phyloP scores from a whole-genome alignment of 1,140 invertebrate genomes.

The Drosophila arizonae region DNA sequence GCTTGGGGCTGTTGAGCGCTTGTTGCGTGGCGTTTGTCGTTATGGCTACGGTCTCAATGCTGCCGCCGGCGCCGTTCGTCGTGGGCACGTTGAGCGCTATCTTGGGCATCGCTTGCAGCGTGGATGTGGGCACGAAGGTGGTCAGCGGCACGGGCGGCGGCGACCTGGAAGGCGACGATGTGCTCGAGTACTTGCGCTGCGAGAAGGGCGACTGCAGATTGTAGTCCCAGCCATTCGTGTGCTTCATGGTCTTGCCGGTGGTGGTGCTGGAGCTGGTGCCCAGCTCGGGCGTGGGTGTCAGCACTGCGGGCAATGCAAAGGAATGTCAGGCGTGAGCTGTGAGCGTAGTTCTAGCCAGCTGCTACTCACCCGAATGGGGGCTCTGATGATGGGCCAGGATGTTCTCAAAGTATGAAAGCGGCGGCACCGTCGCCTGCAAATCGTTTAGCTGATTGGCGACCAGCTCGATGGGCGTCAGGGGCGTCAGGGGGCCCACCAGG shows the following conservation, averaged over 20 bases:
- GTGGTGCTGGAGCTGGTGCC: constrained; percentile 69
- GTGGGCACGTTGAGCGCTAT: constrained; percentile 59
- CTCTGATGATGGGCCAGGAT: constrained; percentile 70
- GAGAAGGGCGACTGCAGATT: constrained; percentile 77
- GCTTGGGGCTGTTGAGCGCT: constrained; percentile 75
- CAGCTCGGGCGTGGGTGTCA: constrained; percentile 66
- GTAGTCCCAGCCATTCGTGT: constrained; percentile 81
- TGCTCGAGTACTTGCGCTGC: constrained; percentile 69
- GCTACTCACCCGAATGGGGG: constrained; percentile 46
- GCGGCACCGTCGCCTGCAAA: constrained; percentile 73
- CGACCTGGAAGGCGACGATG: constrained; percentile 50
- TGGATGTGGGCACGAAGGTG: constrained; percentile 60
- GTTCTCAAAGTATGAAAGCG: constrained; percentile 82
- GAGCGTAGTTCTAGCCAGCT: not conserved
- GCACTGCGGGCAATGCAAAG: constrained; percentile 24
- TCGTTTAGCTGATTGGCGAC: constrained; percentile 80
- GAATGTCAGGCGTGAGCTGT: not conserved
- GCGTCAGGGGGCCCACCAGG: constrained; percentile 70
- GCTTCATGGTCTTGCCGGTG: constrained; percentile 69
- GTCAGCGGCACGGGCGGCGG: constrained; percentile 57
- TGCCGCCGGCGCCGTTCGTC: constrained; percentile 9
- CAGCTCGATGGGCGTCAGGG: constrained; percentile 74
- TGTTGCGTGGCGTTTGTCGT: constrained; percentile 71
- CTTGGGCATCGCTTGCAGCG: constrained; percentile 62
- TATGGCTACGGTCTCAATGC: constrained; percentile 74